Percentiles rank a stretch among this genome's conserved stretches.
These are phyloP conservation scores for Scophthalmus maximus DNA, from an alignment of 2,113 vertebrate species.

Conservation along the genomic window DNA sequence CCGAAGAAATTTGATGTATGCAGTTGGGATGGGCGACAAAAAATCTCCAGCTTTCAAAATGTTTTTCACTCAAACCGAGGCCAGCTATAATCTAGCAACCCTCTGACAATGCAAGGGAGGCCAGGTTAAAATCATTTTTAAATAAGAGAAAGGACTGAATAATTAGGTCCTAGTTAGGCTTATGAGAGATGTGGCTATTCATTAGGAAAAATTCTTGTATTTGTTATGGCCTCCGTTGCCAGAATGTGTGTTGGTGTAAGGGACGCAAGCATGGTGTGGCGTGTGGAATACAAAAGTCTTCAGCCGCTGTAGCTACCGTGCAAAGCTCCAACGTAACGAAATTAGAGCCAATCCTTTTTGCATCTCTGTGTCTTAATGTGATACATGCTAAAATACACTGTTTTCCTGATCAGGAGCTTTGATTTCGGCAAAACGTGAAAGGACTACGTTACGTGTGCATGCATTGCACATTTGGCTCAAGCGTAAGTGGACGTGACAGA, in stretches of 20 bases:
- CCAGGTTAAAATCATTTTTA: slow-evolving; percentile 14
- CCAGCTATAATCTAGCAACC: slow-evolving; percentile 1
- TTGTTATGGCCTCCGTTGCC: slow-evolving; percentile 25
- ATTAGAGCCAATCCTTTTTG: slow-evolving; percentile 44
- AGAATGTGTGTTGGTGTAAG: slow-evolving; percentile 24
- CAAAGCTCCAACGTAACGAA: slow-evolving; percentile 29
- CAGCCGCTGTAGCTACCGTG: slow-evolving; percentile 30
- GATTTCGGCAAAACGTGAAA: slow-evolving; percentile 8
- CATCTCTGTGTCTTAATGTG: slow-evolving; percentile 19
- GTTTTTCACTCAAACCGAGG: slow-evolving; percentile 21
- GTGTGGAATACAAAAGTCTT: slow-evolving; percentile 40
- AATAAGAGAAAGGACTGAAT: slow-evolving; percentile 36
- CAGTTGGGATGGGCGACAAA: not conserved
- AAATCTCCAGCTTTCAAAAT: not conserved
- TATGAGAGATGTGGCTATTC: slow-evolving; percentile 36
- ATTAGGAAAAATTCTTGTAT: slow-evolving; percentile 40
- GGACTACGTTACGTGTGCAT: not conserved
- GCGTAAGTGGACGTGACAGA: not conserved
- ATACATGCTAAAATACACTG: slow-evolving; percentile 8
- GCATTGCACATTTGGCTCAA: not conserved
- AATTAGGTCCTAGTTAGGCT: slow-evolving; percentile 58
- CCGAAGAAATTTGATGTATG: no score
- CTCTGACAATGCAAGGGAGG: not conserved
- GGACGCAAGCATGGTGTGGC: not conserved
- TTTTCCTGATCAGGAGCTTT: slow-evolving; percentile 20